phyloP scores from a whole-genome alignment of 2,888 invertebrate genomes.

The Phyto melanocephala region DNA sequence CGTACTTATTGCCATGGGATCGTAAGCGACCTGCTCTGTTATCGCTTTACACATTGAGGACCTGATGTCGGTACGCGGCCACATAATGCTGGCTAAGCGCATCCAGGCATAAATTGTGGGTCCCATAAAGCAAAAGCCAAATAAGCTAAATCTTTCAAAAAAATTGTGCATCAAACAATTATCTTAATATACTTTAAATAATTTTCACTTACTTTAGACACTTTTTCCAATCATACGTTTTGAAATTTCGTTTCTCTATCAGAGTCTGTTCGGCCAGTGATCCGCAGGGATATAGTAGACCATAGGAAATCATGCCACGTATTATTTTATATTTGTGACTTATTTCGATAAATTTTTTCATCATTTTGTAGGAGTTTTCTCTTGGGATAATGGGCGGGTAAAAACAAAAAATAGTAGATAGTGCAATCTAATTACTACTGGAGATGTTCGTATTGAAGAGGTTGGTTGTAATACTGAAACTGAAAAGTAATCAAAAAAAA shows the following conservation, averaged over 20 bases:
- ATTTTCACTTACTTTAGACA: conserved; percentile 77
- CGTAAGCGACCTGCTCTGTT: conserved; percentile 82
- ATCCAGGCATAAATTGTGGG: conserved; percentile 86
- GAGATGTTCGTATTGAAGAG: neutral
- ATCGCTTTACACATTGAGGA: conserved; percentile 79
- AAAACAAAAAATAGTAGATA: neutral
- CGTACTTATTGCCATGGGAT: conserved; percentile 81
- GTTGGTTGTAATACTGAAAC: conserved; percentile 41
- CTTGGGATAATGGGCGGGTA: neutral
- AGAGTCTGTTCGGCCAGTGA: conserved; percentile 81
- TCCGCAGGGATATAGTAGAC: conserved; percentile 82
- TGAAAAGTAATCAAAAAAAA: conserved; percentile 32
- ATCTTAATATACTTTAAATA: conserved; percentile 1
- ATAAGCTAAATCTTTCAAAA: conserved; percentile 81
- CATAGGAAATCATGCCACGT: conserved; percentile 82
- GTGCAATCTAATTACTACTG: neutral
- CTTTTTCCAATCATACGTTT: conserved; percentile 81
- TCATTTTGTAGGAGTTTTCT: conserved; percentile 56
- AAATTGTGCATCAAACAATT: neutral
- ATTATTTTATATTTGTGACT: conserved; percentile 80
- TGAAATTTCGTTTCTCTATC: conserved; percentile 79
- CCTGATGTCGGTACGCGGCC: conserved; percentile 77
- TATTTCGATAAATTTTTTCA: conserved; percentile 79
- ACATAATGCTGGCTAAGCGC: conserved; percentile 81
- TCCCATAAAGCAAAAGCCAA: conserved; percentile 84